Conservation (phyloP, 2,113 vertebrate genomes). For the Pseudopipra pipra region DNA sequence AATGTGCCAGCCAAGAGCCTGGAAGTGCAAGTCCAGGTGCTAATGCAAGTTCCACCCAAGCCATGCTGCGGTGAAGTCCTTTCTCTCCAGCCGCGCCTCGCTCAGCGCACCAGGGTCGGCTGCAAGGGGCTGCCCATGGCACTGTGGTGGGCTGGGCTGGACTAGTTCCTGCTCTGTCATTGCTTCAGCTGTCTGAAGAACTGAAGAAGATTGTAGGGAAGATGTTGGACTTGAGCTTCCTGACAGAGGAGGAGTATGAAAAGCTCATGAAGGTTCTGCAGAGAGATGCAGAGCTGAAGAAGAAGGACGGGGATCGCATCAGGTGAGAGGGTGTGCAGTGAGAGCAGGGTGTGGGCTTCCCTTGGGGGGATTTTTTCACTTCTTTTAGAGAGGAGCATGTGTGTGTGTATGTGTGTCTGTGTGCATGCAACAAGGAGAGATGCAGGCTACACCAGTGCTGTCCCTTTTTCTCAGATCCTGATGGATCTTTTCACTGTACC, state of each 20-base stretch:
- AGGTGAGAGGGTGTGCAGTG: constrained; percentile 37
- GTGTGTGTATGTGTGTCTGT: too few species aligned
- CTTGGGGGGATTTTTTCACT: not conserved
- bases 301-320: constrained; percentile 73
- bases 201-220: not conserved
- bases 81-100: not conserved
- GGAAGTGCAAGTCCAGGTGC: not conserved
- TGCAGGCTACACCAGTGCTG: not conserved
- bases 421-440: not conserved
- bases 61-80: constrained; percentile 16
- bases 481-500: not conserved
- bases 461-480: not conserved
- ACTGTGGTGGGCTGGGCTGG: not conserved
- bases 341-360: not conserved
- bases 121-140: not conserved
- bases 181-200: not conserved
- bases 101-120: not conserved
- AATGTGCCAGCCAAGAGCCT: not conserved
- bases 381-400: not conserved
- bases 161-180: not conserved
- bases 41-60: not conserved
- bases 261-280: constrained; percentile 73
- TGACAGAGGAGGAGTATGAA: constrained; percentile 73
- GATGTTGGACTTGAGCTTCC: constrained; percentile 75
- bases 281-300: constrained; percentile 75